Evolutionary conservation across 2,113 vertebrate species (phyloP), one percentile per base, ranked within the genome.

Genomic region (Apodemus sylvaticus): DNA sequence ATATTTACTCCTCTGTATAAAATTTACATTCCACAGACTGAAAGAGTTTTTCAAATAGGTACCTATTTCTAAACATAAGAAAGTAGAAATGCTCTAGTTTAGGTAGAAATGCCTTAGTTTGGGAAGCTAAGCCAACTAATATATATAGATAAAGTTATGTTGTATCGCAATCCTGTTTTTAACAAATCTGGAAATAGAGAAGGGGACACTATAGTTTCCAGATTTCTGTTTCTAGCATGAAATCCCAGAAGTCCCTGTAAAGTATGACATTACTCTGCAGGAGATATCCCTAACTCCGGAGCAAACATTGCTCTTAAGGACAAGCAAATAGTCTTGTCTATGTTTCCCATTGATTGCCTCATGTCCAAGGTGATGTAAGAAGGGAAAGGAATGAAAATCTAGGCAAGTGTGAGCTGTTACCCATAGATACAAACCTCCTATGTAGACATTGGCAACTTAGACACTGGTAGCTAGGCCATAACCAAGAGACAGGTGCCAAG

Each of bases 21-120:
- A 96, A 85, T n/a, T 16, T 39, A 82, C 4, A 0, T 66, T 45
- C 17, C 16, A 48, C 53, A 48, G 86, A 34, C 19, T 42, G 71
- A 64, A 45, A 91, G 42, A 36, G 31, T 2, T 29, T 68, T 94
- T 96, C 53, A 68, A 58, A 26, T 74, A 91, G n/a, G 22, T 7
- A 91, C 31, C 55, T 71, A 45, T 39, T 90, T 76, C 42, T 86
- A 92, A 91, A 85, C 19, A 9, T 76, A 78, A 36, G 77, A 90
- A 82, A 42, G 62, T 13, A 91, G 93, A 94, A 86, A 81, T 73
- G 24, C 39, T 93, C 90, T 58, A 53, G 70, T 92, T 92, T 70
- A 73, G 10, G 39, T 12, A 90, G 93, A 94, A 85, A 88, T 71
- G 22, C 39, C 90, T 95, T 62, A 60, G 76, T 91, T 92, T 74